phyloP scores from a whole-genome alignment of 2,797 vertebrate species.

The Brachyalestes nurse region DNA sequence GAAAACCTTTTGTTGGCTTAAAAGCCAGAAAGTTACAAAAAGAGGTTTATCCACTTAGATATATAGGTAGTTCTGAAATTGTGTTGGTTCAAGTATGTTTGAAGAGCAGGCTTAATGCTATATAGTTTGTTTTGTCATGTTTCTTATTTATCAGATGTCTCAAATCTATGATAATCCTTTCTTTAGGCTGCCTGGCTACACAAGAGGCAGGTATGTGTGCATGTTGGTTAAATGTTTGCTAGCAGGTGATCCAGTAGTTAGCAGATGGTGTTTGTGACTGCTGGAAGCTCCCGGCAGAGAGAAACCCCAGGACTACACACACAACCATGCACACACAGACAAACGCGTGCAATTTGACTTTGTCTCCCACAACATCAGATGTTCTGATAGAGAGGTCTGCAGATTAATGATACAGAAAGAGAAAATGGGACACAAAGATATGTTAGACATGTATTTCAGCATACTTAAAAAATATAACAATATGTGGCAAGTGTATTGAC shows the following conservation, averaged over 20 bases:
- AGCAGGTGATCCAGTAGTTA: constrained; percentile 85
- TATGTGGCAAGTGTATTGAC: no score
- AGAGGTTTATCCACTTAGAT: no score
- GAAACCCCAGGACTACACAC: constrained; percentile 76
- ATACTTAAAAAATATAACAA: neutral
- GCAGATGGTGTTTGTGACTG: constrained; percentile 89
- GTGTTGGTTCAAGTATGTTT: neutral
- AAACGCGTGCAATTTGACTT: constrained; percentile 46
- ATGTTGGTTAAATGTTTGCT: constrained; percentile 81
- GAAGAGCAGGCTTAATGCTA: neutral
- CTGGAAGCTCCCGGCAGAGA: constrained; percentile 85
- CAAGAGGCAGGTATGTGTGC: constrained; percentile 62
- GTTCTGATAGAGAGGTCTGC: neutral
- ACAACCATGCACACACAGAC: constrained; percentile 50
- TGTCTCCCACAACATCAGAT: constrained; percentile 27
- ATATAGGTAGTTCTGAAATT: neutral
- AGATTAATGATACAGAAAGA: neutral
- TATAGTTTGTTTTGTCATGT: no score
- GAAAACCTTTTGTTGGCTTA: no score
- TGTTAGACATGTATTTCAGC: neutral
- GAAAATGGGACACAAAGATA: neutral
- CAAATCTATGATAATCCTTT: constrained; percentile 3
- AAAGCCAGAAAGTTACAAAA: no score
- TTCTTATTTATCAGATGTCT: no score
- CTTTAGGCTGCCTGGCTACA: constrained; percentile 45